Percentiles rank a stretch among this genome's conserved stretches.
These are phyloP conservation scores for Aethina tumida DNA, from an alignment of 1,140 invertebrate species.

Conservation along the genomic window DNA sequence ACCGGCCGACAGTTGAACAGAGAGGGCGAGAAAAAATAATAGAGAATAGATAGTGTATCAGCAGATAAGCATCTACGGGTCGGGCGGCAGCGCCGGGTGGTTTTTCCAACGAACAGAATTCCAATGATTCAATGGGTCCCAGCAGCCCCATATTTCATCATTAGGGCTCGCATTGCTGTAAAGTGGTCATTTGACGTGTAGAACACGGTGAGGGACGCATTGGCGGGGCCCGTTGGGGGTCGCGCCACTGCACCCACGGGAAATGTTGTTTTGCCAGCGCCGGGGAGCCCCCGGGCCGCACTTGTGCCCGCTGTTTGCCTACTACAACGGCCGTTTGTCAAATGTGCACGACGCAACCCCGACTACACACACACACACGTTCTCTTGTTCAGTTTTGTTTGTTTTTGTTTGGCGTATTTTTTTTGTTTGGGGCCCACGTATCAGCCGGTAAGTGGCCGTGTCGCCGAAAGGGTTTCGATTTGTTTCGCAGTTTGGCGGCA, in stretches of 20 bases:
- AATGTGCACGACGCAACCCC: too few relatives aligned
- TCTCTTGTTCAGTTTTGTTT: too few relatives aligned
- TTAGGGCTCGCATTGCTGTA: constrained; percentile 36
- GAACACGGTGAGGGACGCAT: constrained; percentile 22
- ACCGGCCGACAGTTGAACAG: too few relatives aligned
- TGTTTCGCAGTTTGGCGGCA: too few relatives aligned
- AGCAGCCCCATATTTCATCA: constrained; percentile 37
- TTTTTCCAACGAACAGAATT: constrained; percentile 8
- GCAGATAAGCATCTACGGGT: constrained; percentile 8
- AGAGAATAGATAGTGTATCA: too few relatives aligned
- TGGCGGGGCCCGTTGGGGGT: constrained; percentile 6
- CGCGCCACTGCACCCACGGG: constrained; percentile 17
- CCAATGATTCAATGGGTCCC: constrained; percentile 33
- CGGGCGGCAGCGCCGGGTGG: background rate
- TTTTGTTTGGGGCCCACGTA: too few relatives aligned
- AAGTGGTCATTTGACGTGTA: constrained; percentile 40
- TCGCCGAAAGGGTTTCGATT: too few relatives aligned
- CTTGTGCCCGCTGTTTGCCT: constrained; percentile 14
- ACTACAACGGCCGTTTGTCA: constrained; percentile 19
- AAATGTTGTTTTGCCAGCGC: constrained; percentile 20
- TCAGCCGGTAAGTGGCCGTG: too few relatives aligned
- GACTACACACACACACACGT: too few relatives aligned
- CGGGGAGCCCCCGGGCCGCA: constrained; percentile 11
- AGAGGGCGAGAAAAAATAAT: too few relatives aligned
- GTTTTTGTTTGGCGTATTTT: too few relatives aligned